A percentile compares a stretch with the other conserved stretches of the same genome.
These are phyloP conservation scores for Arbacia lixula DNA, from an alignment of 53 echinoderm and acorn worm genomes.

Conservation along the genomic window DNA sequence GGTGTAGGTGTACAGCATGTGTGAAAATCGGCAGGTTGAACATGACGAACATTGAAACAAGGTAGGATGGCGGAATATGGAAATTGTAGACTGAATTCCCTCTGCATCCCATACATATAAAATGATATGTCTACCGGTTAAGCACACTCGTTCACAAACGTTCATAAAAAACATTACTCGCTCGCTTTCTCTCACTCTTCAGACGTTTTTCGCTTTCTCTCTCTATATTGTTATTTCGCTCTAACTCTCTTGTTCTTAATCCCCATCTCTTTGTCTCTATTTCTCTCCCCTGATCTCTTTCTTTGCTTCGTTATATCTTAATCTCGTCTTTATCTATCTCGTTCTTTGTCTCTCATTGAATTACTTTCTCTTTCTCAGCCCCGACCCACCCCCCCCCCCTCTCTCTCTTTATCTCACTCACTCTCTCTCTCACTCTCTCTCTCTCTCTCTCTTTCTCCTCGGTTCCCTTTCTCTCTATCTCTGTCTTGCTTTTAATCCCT, in stretches of 20 bases:
- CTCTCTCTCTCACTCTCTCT: neutral
- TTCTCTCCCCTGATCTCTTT: neutral
- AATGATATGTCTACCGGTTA: too few relatives aligned
- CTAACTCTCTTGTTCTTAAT: neutral
- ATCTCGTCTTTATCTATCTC: neutral
- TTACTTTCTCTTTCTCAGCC: neutral
- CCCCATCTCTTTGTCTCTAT: neutral
- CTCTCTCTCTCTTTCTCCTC: neutral
- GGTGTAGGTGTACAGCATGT: too few relatives aligned
- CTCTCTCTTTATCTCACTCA: too few relatives aligned
- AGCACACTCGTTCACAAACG: too few relatives aligned
- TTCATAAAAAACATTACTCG: too few relatives aligned
- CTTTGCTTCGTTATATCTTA: neutral
- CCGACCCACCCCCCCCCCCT: neutral
- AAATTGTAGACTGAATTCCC: too few relatives aligned
- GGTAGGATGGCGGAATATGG: too few relatives aligned
- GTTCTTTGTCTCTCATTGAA: neutral
- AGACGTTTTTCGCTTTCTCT: slow-evolving; percentile 1
- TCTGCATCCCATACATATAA: too few relatives aligned
- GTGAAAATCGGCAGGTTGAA: too few relatives aligned
- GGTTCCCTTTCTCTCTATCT: neutral
- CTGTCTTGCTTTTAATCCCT: neutral
- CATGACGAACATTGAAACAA: too few relatives aligned
- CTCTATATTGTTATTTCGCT: neutral
- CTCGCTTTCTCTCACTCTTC: too few relatives aligned